Evolutionary conservation across 2,113 vertebrate genomes (phyloP), one percentile per base, ranked within the genome.

Genomic region (Daphoenositta chrysoptera): DNA sequence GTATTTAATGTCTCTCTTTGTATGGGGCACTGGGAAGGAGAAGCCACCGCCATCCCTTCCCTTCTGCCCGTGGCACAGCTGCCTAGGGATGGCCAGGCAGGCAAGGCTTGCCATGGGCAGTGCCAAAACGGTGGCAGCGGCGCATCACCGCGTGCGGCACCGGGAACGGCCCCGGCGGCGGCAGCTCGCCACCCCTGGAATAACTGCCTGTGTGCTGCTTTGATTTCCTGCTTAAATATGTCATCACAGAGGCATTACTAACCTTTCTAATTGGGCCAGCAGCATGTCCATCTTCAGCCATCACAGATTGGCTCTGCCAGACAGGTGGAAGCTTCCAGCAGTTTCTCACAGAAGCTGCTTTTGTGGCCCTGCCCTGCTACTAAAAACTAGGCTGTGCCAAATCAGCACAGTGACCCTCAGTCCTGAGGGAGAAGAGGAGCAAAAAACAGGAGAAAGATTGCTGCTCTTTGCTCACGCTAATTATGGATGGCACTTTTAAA

Each of bases 71-170:
- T 1, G 5, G 35, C 57, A 60, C 7, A 2, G 35, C n/a, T 58
- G 56, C 9, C 33, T 35, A 7, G 56, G 21, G 33, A 57, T 1
- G 1, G 56, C 22, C 56, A 58, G 22, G 14, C 57, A 60, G 57
- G 24, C n/a, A 60, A 12, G 35, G 57, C 24, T 37, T 5, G 2
- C 24, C 24, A 9, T 1, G 2, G 15, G 23, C 5, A 5, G 23
- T 1, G 3, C n/a, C n/a, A 26, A 11, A 58, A 11, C 26, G n/a
- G 57, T 1, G 0, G 23, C 10, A 1, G 57, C 22, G 6, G 22
- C 5, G 5, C 57, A 58, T 58, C 5, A 7, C n/a, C 5, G 4
- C 1, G 10, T 58, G n/a, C 7, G 2, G 23, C 2, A 0, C 57
- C 1, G 2, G n/a, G n/a, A 37, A 37, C 15, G 57, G 57, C 18